phyloP scores from a whole-genome alignment of 2,113 vertebrate species.

The Falco punctatus region DNA sequence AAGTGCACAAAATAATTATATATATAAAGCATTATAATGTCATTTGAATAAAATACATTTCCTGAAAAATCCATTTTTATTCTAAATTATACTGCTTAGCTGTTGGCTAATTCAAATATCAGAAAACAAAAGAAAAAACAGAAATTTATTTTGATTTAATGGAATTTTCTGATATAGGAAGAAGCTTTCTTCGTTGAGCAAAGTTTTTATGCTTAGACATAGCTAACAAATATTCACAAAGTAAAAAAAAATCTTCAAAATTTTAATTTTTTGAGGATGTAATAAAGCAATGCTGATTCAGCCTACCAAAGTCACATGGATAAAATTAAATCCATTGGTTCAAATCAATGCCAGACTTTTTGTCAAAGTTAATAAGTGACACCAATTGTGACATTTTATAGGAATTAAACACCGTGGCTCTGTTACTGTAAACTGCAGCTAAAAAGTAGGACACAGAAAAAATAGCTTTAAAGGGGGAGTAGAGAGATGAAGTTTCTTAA shows the following conservation, averaged over 20 bases:
- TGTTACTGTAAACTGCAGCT: neutral
- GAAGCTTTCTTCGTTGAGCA: neutral
- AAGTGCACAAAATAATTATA: neutral
- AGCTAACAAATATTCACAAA: neutral
- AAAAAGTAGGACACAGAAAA: conserved; percentile 54
- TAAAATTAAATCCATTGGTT: neutral
- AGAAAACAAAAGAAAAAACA: neutral
- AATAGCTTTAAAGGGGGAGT: conserved; percentile 27
- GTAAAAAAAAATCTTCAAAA: neutral
- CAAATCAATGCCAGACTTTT: neutral
- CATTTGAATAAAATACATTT: neutral
- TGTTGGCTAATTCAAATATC: neutral
- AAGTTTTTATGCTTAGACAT: neutral
- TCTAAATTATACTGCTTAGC: neutral
- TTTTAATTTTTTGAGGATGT: neutral
- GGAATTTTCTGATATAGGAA: neutral
- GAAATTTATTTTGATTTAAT: neutral
- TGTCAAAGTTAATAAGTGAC: neutral
- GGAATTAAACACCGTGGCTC: neutral
- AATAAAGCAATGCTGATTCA: neutral
- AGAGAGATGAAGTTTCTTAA: conserved; percentile 24
- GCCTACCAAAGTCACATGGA: neutral
- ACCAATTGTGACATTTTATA: neutral
- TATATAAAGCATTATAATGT: neutral
- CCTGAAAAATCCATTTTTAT: neutral